Base-by-base conservation (phyloP, 2,797 vertebrate species). In the Sebastes vulpes region DNA sequence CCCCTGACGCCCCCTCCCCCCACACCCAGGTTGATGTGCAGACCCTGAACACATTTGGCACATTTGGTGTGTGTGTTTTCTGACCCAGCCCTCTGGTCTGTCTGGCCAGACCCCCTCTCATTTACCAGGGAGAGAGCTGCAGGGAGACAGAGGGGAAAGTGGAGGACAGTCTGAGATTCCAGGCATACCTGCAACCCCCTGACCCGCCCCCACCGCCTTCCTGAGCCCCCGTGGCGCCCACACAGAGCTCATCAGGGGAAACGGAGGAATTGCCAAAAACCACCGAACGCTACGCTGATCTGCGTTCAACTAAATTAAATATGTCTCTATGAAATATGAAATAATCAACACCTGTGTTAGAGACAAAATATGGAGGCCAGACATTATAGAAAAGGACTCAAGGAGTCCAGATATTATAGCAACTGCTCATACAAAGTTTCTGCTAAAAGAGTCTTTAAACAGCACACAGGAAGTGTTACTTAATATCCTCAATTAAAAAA, bases 141-240 rank as follows among this genome's bases (percentile, higher is more conserved):
- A 79, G 85, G 83, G 83, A 89, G 85, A 81, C 58, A n/a, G 69
- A 5, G 67, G 85, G 42, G 88, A 93, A 93, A 87, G 91, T 70
- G 81, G 92, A 95, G 92, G 86, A 89, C 82, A 84, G 80, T 87
- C 71, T 91, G 90, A 92, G 86, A 96, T 95, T 96, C 83, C 85
- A 95, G 65, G 65, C 66, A 87, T 96, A 94, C 92, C 96, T 90
- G 77, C 11, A 81, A 58, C 74, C 81, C 16, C 21, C 42, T 42
- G 29, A 20, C 21, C 61, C 25, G 23, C 6, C 1, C 63, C 69
- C 76, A 87, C 56, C 83, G 76, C 68, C 81, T 94, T 94, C 84
- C 85, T 85, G 65, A 87, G 87, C 59, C 77, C 69, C 89, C 75
- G 66, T 75, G 81, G 78, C 67, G 67, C 85, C 83, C 88, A 85